Conservation (phyloP, 2,888 invertebrate genomes). For the Drosophila prostipennis region DNA sequence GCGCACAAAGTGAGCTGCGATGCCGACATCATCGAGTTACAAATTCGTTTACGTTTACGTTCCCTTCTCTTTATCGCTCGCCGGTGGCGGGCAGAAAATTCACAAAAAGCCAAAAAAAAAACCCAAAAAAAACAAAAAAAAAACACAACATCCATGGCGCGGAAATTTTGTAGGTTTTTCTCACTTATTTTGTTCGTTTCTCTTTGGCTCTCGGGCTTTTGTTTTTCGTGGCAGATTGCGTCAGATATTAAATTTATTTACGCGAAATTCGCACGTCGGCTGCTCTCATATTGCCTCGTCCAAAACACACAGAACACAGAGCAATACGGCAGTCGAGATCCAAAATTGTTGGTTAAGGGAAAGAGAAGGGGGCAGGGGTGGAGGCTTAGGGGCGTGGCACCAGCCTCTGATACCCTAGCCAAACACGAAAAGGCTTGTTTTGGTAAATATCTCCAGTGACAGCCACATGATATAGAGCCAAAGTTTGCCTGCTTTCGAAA, state of each 20-base stretch:
- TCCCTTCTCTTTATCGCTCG: conserved; percentile 17
- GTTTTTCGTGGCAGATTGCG: conserved; percentile 67
- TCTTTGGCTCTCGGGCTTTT: conserved; percentile 16
- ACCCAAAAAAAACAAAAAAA: not conserved
- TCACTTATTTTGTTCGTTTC: conserved; percentile 9
- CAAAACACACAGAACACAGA: not conserved
- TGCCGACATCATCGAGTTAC: conserved; percentile 54
- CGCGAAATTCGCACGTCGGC: conserved; percentile 56
- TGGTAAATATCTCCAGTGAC: conserved; percentile 16
- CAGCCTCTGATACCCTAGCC: conserved; percentile 22
- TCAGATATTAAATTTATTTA: conserved; percentile 74
- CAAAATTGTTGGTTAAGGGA: not conserved
- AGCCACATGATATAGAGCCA: conserved; percentile 30
- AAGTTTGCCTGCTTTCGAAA: conserved; percentile 17
- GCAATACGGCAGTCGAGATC: not conserved
- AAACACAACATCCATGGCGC: not conserved
- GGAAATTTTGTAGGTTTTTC: conserved; percentile 11
- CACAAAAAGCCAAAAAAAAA: not conserved
- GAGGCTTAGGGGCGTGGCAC: not conserved
- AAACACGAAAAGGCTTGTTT: conserved; percentile 6
- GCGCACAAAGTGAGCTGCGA: conserved; percentile 49
- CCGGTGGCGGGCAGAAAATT: conserved; percentile 9
- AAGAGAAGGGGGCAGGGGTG: not conserved
- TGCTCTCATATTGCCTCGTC: conserved; percentile 33
- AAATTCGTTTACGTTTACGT: conserved; percentile 59